These are phyloP conservation scores for Campoplex nolae DNA, from an alignment of 2,888 invertebrate genomes.

Conservation along the genomic window DNA sequence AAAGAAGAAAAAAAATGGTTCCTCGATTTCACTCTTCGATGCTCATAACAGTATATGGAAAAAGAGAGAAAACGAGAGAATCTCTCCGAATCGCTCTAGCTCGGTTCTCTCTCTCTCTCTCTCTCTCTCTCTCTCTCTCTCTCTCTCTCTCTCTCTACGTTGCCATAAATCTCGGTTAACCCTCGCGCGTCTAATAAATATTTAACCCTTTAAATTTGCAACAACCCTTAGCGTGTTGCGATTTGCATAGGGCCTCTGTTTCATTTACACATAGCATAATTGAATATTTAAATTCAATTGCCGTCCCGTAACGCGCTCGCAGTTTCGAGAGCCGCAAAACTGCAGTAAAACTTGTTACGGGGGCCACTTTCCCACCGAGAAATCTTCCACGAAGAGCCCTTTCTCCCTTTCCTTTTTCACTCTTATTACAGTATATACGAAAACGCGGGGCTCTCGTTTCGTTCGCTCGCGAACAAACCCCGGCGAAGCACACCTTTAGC, in stretches of 20 bases:
- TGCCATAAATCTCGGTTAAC: constrained; percentile 84
- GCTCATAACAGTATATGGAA: neutral
- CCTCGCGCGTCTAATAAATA: constrained; percentile 83
- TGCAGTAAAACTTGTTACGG: constrained; percentile 85
- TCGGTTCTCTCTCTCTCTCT: constrained; percentile 4
- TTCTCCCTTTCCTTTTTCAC: constrained; percentile 31
- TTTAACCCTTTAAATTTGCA: constrained; percentile 85
- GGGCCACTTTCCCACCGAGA: constrained; percentile 82
- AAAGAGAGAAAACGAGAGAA: constrained; percentile 44
- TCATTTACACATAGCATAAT: constrained; percentile 86
- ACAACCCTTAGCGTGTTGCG: constrained; percentile 84
- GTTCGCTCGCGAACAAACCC: constrained; percentile 54
- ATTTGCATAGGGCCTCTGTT: constrained; percentile 87
- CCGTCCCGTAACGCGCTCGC: constrained; percentile 82
- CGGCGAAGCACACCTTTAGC: constrained; percentile 45
- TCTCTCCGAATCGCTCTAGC: constrained; percentile 31
- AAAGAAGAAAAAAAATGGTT: neutral
- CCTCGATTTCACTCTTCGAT: neutral
- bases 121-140: constrained; percentile 6
- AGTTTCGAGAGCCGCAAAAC: constrained; percentile 85
- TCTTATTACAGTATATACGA: constrained; percentile 26
- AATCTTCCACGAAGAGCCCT: constrained; percentile 41
- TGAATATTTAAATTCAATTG: constrained; percentile 86
- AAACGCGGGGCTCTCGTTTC: constrained; percentile 52
- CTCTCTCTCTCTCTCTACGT: constrained; percentile 38